phyloP scores from a whole-genome alignment of 2,797 vertebrate genomes.

The Sebastes variabilis region DNA sequence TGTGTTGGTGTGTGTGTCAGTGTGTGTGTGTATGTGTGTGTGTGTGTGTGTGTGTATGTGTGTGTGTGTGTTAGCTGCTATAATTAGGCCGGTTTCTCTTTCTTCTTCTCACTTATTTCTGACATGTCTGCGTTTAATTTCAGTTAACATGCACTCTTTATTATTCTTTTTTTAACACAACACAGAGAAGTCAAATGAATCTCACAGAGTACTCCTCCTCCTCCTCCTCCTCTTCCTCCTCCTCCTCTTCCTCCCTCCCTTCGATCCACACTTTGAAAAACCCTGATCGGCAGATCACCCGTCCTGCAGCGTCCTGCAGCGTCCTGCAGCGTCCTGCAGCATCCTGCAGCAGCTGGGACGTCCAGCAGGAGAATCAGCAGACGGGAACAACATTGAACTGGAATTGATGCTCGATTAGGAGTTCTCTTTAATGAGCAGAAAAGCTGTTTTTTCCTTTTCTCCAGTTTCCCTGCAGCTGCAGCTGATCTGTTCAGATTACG shows the following conservation, averaged over 20 bases:
- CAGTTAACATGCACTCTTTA: background rate
- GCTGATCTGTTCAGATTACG: conserved; percentile 13
- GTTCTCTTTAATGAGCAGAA: conserved; percentile 34
- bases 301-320: background rate
- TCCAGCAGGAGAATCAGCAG: conserved; percentile 12
- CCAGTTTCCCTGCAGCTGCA: background rate
- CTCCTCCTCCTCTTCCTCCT: fast-evolving
- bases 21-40: background rate
- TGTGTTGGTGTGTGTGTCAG: too few species aligned
- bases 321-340: too few species aligned
- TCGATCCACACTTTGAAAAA: conserved; percentile 34
- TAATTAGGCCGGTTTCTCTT: background rate
- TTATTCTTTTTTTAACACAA: background rate
- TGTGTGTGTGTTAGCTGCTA: background rate
- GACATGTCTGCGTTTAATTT: background rate
- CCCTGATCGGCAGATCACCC: conserved; percentile 14
- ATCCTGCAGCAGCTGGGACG: background rate
- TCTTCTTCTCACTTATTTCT: background rate
- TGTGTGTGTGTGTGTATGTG: background rate
- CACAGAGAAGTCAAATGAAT: background rate
- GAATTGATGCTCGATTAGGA: conserved; percentile 44
- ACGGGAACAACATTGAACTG: conserved; percentile 4
- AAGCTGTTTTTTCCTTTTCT: conserved; percentile 36
- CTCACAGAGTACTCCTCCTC: fast-evolving
- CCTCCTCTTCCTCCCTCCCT: background rate